phyloP scores from a whole-genome alignment of 2,888 invertebrate species.

The Eupithecia subumbrata region DNA sequence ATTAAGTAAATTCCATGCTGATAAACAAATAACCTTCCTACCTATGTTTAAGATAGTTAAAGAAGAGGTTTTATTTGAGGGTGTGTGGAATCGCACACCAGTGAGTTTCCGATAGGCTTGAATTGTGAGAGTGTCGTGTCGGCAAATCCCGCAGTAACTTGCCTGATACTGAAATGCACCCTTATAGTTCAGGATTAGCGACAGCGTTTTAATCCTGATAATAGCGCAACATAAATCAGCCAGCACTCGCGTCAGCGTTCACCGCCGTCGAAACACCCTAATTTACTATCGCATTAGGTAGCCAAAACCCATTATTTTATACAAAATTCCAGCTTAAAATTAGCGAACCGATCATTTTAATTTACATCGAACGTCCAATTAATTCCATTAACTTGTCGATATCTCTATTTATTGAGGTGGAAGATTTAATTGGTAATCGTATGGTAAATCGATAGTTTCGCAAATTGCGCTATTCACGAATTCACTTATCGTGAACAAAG shows the following conservation, averaged over 20 bases:
- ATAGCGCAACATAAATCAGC: constrained; percentile 66
- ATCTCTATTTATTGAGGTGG: constrained; percentile 58
- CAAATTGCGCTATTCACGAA: constrained; percentile 36
- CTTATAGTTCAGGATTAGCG: constrained; percentile 51
- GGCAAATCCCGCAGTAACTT: constrained; percentile 11
- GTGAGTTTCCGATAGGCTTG: constrained; percentile 9
- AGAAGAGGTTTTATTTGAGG: not conserved
- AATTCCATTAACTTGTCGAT: constrained; percentile 61
- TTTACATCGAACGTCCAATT: constrained; percentile 62
- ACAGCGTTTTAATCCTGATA: constrained; percentile 67
- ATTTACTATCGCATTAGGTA: constrained; percentile 74
- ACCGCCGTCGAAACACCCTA: constrained; percentile 67
- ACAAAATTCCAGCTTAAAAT: constrained; percentile 66
- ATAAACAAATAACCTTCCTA: not conserved
- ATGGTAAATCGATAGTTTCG: constrained; percentile 36
- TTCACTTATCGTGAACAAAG: constrained; percentile 72
- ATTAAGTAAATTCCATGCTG: not conserved
- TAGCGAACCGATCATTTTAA: constrained; percentile 64
- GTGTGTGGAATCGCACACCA: not conserved
- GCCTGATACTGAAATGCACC: constrained; percentile 21
- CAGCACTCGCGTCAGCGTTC: constrained; percentile 58
- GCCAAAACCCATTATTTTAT: constrained; percentile 62
- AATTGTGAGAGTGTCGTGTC: constrained; percentile 14
- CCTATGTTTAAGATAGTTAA: not conserved
- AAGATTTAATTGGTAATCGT: constrained; percentile 51